These are phyloP conservation scores for Belonocnema kinseyi DNA, from an alignment of 1,140 invertebrate genomes.

Conservation along the genomic window DNA sequence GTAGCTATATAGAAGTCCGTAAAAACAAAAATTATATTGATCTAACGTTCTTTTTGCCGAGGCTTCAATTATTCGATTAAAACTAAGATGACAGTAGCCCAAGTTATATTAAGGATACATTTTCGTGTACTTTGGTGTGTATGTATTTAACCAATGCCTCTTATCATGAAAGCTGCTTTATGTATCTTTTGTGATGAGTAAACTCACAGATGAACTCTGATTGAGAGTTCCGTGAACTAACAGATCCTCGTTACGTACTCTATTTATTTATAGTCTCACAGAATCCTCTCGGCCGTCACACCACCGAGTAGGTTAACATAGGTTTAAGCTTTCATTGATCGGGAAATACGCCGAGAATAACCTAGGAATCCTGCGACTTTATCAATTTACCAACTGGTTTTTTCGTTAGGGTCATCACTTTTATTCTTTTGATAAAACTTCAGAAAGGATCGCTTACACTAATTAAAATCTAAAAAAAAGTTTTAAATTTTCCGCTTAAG, in stretches of 20 bases:
- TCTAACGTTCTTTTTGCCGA: too few relatives aligned
- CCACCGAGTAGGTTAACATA: conserved; percentile 11
- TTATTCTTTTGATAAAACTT: not conserved
- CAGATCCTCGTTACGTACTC: conserved; percentile 24
- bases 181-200: conserved; percentile 16
- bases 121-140: not conserved
- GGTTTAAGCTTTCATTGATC: conserved; percentile 14
- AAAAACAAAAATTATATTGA: too few relatives aligned
- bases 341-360: not conserved
- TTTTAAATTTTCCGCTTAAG: too few relatives aligned
- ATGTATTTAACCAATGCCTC: not conserved
- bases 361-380: not conserved
- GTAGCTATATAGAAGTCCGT: too few relatives aligned
- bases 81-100: too few relatives aligned
- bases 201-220: conserved; percentile 14
- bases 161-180: not conserved
- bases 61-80: too few relatives aligned
- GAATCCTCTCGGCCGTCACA: conserved; percentile 16
- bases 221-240: conserved; percentile 1
- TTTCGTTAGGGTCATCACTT: not conserved
- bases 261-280: conserved; percentile 26
- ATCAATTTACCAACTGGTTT: conserved; percentile 3
- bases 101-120: not conserved
- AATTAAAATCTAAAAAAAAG: not conserved
- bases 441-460: not conserved